Evolutionary conservation across 2,888 invertebrate species (phyloP).

Genomic region (Gastracanthus pulcherrimus): DNA sequence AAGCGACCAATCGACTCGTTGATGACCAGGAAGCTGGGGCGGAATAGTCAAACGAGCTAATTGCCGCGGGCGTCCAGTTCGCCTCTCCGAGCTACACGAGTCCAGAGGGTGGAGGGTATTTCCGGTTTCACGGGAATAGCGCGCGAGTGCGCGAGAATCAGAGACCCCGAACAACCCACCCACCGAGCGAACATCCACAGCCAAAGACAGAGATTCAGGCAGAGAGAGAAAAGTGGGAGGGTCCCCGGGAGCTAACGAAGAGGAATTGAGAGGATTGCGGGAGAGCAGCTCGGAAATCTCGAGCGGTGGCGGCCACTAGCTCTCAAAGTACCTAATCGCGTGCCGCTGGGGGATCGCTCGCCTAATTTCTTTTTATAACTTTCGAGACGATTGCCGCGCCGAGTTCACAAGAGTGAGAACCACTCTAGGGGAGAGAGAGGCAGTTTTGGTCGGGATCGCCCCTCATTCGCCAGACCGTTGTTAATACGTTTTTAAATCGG

Average conservation of each 20-base stretch:
- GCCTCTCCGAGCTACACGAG: neutral
- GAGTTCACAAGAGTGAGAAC: no score
- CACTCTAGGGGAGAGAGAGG: no score
- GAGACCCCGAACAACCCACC: no score
- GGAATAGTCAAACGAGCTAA: slow-evolving; percentile 32
- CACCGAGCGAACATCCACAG: neutral
- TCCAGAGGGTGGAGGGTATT: neutral
- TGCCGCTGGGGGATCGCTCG: slow-evolving; percentile 43
- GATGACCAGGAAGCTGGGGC: slow-evolving; percentile 18
- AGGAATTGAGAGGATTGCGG: slow-evolving; percentile 48
- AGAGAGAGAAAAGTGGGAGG: neutral
- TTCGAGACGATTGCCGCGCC: slow-evolving; percentile 36
- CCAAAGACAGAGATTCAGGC: neutral
- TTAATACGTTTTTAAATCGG: slow-evolving; percentile 51
- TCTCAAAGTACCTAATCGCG: slow-evolving; percentile 50
- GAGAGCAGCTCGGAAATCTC: slow-evolving; percentile 41
- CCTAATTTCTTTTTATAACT: slow-evolving; percentile 55
- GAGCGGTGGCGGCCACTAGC: slow-evolving; percentile 13
- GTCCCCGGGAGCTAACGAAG: slow-evolving; percentile 36
- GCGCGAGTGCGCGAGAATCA: no score
- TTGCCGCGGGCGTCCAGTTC: slow-evolving; percentile 6
- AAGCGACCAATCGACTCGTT: no score
- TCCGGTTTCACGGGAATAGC: slow-evolving; percentile 13
- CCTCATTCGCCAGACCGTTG: neutral
- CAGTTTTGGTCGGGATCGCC: neutral